Evolutionary conservation across 2,113 vertebrate genomes (phyloP), one percentile per base, ranked within the genome.

Genomic region (Ondatra zibethicus): DNA sequence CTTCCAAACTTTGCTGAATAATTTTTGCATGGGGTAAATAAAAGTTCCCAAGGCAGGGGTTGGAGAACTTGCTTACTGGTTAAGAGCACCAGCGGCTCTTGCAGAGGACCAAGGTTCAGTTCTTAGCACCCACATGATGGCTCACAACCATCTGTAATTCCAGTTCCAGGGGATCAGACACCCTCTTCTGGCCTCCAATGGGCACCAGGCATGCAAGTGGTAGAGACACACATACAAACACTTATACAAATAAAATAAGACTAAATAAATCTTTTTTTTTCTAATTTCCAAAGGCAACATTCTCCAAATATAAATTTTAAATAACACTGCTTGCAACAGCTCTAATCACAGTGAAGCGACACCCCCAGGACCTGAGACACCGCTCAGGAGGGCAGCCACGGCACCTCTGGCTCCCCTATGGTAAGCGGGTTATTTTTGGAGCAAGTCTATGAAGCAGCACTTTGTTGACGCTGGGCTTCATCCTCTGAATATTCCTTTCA

Each of bases 401-500:
- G 31, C 73, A 42, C 91, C 89, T 91, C 86, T n/a, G 0, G 19
- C 52, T 52, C 11, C 93, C 86, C 13, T 1, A 33, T 6, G 78
- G 93, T 65, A 11, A 61, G 50, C 68, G 47, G 88, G 86, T 93
- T 92, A 93, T 72, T 87, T 86, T 90, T 50, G 92, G 29, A 75
- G 75, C 70, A n/a, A 58, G 73, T 39, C 90, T 61, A 76, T 87
- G 93, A 97, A 65, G 19, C 39, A 50, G 61, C 66, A 80, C 84
- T 93, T 80, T 93, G 95, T 52, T 36, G 73, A 82, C 13, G 4
- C 1, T 33, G 55, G 73, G 45, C 14, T 66, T 92, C 61, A 78
- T 78, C 88, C 95, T 93, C 95, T 96, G 93, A 97, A 93, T 91
- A 91, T 73, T 96, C 92, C 96, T 95, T 97, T 97, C 95, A 72